Conservation (phyloP, 92 coral and sea anemone genomes). For the Phenganax stokvisi region DNA sequence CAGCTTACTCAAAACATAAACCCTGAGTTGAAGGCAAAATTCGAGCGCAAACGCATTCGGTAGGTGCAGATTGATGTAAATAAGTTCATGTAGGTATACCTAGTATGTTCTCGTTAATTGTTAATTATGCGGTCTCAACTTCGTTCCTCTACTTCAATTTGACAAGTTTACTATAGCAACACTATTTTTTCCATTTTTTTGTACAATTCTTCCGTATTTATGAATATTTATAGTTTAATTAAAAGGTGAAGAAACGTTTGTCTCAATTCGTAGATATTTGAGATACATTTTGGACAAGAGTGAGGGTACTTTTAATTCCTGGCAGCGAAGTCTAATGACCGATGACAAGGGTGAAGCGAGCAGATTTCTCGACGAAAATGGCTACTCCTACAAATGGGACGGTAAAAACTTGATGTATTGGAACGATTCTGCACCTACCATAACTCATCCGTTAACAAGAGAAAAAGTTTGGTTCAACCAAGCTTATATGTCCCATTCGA, state of each 20-base stretch:
- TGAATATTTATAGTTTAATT: no score
- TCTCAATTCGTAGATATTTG: not conserved
- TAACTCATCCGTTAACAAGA: constrained; percentile 17
- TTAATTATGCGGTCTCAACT: no score
- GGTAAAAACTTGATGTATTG: constrained; percentile 22
- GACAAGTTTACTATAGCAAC: no score
- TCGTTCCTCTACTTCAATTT: no score
- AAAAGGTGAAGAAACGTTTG: not conserved
- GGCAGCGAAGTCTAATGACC: constrained; percentile 32
- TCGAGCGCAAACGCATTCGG: constrained; percentile 31
- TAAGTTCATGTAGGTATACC: no score
- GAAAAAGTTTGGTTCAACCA: constrained; percentile 34
- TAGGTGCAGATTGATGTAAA: not conserved
- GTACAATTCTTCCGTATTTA: no score
- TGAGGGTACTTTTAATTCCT: constrained; percentile 27
- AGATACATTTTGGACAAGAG: constrained; percentile 25
- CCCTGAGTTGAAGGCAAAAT: constrained; percentile 12
- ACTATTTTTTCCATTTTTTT: no score
- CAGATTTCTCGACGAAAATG: not conserved
- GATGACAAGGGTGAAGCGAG: constrained; percentile 22
- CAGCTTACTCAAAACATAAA: constrained; percentile 17
- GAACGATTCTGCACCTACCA: constrained; percentile 17
- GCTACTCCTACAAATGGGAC: constrained; percentile 34
- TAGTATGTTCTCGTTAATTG: no score
- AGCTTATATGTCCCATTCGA: constrained; percentile 27